Percentiles rank a stretch among this genome's conserved stretches.
Conservation (phyloP, 2,888 invertebrate species). For the Limenitis arthemis region DNA sequence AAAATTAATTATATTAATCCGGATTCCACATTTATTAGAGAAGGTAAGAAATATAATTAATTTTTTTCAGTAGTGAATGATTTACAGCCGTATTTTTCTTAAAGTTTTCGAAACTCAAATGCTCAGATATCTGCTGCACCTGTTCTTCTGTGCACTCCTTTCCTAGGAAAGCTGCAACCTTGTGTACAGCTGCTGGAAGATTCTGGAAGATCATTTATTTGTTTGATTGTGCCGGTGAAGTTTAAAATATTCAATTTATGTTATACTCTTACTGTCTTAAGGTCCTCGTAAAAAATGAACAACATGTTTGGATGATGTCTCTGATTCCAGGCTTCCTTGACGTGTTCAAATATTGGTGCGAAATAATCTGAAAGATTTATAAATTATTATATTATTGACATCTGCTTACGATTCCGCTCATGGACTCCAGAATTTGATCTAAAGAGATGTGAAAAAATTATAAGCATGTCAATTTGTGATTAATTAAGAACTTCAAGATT, state of each 20-base stretch:
- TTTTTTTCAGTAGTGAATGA: slow-evolving; percentile 31
- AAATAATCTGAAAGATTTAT: slow-evolving; percentile 67
- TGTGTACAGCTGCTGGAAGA: slow-evolving; percentile 55
- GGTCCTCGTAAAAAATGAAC: slow-evolving; percentile 83
- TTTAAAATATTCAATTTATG: no score
- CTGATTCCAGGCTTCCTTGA: slow-evolving; percentile 78
- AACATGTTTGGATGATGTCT: slow-evolving; percentile 75
- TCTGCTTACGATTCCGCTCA: no score
- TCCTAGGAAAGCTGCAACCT: slow-evolving; percentile 69
- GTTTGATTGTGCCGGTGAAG: no score
- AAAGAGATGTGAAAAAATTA: no score
- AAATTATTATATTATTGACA: no score
- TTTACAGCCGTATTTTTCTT: slow-evolving; percentile 78
- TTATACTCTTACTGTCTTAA: no score
- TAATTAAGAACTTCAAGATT: no score
- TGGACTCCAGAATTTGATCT: no score
- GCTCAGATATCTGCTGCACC: slow-evolving; percentile 67
- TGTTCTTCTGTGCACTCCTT: slow-evolving; percentile 62
- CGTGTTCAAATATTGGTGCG: slow-evolving; percentile 80
- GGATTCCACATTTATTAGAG: no score
- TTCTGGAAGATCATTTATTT: no score
- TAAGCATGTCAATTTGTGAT: no score
- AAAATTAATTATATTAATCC: no score
- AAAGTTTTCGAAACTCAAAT: slow-evolving; percentile 81
- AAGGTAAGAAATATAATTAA: not conserved